These are phyloP conservation scores for Sarcophaga rosellei DNA, from an alignment of 2,888 invertebrate genomes.

Conservation along the genomic window DNA sequence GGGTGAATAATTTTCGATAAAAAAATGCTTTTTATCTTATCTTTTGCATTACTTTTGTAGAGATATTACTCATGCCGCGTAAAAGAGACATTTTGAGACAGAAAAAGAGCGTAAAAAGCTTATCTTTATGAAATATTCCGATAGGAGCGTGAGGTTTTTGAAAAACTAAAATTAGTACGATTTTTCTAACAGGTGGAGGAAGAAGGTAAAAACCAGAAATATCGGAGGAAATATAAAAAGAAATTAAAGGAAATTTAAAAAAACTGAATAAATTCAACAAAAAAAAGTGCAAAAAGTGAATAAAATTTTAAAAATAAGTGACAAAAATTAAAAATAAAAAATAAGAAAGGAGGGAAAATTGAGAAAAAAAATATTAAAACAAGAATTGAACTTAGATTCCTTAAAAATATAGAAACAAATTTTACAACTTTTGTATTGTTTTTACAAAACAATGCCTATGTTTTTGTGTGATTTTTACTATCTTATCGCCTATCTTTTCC, in stretches of 20 bases:
- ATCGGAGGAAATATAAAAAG: neutral
- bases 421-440: too few relatives aligned
- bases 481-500: constrained; percentile 39
- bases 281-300: neutral
- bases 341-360: neutral
- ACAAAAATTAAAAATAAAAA: neutral
- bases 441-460: too few relatives aligned
- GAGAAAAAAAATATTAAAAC: constrained; percentile 7
- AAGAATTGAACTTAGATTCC: neutral
- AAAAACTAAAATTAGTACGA: constrained; percentile 73
- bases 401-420: too few relatives aligned
- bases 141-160: constrained; percentile 69
- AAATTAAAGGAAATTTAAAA: neutral
- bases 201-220: constrained; percentile 72
- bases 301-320: neutral
- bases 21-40: constrained; percentile 66
- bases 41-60: constrained; percentile 53
- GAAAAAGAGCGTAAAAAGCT: neutral
- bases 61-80: constrained; percentile 47
- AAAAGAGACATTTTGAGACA: neutral
- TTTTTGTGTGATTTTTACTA: too few relatives aligned
- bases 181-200: constrained; percentile 74
- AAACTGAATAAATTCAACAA: neutral
- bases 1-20: constrained; percentile 39
- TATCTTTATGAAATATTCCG: neutral